Conservation (phyloP, 2,888 invertebrate species). For the Lithophane leautieri region DNA sequence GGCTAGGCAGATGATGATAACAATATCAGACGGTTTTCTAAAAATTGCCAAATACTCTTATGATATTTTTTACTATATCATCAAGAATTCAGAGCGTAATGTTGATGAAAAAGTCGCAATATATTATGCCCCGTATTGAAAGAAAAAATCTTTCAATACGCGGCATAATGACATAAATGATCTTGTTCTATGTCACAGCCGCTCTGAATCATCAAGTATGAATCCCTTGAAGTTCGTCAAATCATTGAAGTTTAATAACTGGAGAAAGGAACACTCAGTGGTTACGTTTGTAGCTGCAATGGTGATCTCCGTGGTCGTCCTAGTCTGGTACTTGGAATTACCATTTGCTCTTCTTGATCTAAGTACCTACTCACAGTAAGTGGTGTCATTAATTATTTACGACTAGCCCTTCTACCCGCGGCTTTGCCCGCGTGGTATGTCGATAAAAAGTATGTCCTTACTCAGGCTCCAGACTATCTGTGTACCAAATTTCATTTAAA, state of each 20-base stretch:
- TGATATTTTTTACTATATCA: no score
- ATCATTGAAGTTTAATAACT: neutral
- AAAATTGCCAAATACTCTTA: no score
- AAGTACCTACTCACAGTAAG: slow-evolving; percentile 36
- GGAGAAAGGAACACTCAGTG: slow-evolving; percentile 3
- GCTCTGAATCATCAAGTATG: neutral
- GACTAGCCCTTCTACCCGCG: no score
- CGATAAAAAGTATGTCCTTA: no score
- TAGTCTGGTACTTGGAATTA: slow-evolving; percentile 16
- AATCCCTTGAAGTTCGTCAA: slow-evolving; percentile 13
- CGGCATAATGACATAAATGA: neutral
- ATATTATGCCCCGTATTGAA: no score
- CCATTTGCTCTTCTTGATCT: neutral
- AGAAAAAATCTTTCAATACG: no score
- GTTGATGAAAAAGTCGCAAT: neutral
- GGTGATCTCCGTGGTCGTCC: neutral
- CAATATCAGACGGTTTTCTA: no score
- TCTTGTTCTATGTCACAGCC: slow-evolving; percentile 23
- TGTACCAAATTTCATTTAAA: no score
- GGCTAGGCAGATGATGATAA: no score
- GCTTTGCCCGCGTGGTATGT: no score
- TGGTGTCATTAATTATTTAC: neutral
- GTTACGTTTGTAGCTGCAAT: neutral
- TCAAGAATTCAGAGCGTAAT: no score
- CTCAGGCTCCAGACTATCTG: no score